phyloP scores from a whole-genome alignment of 2,797 vertebrate genomes.

The Lerista edwardsae region DNA sequence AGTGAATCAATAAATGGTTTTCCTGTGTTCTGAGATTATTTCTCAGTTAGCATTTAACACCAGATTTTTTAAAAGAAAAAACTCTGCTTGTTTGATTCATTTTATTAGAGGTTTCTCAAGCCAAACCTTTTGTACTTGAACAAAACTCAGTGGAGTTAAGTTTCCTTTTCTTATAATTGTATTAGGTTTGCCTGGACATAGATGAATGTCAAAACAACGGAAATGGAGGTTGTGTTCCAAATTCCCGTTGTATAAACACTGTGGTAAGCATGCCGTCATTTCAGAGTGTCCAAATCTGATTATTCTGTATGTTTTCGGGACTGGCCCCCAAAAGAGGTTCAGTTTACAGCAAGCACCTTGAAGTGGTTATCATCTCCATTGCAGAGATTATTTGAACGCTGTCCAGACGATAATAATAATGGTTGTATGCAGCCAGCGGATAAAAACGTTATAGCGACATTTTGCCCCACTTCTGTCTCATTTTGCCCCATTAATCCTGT shows the following conservation, averaged over 20 bases:
- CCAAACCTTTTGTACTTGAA: constrained; percentile 7
- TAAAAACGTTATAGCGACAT: not conserved
- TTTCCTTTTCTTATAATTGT: constrained; percentile 37
- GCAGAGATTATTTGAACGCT: not conserved
- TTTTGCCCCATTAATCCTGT: no score
- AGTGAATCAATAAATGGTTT: not conserved
- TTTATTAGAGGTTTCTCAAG: constrained; percentile 8
- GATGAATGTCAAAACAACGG: constrained; percentile 89
- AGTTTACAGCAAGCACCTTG: not conserved
- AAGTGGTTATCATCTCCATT: not conserved
- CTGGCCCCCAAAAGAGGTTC: not conserved
- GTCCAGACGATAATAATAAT: not conserved
- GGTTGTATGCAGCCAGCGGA: not conserved
- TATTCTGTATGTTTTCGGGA: not conserved
- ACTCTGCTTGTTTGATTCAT: not conserved
- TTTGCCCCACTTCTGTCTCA: not conserved
- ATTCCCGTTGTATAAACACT: constrained; percentile 94
- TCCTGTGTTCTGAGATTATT: not conserved
- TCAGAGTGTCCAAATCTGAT: constrained; percentile 15
- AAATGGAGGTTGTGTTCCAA: constrained; percentile 89
- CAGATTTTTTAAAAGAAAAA: not conserved
- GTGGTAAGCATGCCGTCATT: constrained; percentile 81
- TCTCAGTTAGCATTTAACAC: not conserved
- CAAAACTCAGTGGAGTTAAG: constrained; percentile 13
- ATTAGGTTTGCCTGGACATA: constrained; percentile 82